These are phyloP conservation scores for Atrina japonica DNA, from an alignment of 2,888 invertebrate genomes.

Conservation along the genomic window DNA sequence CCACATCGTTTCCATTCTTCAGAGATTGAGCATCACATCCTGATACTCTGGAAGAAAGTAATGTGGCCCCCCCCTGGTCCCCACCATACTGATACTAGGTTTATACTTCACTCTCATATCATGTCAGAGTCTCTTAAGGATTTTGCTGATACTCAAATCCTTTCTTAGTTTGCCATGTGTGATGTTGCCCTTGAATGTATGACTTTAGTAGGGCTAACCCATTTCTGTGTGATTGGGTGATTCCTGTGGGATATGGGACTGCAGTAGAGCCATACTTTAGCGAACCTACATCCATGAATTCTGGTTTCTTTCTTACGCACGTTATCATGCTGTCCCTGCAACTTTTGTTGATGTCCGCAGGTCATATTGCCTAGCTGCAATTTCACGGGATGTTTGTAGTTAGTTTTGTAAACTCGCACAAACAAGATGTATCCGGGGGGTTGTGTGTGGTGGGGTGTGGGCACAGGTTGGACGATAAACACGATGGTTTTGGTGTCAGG, in stretches of 20 bases:
- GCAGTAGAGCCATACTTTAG: constrained; percentile 43
- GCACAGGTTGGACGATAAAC: too few species aligned
- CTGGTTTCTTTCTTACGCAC: constrained; percentile 24
- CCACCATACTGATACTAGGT: constrained; percentile 13
- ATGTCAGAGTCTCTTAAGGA: constrained; percentile 14
- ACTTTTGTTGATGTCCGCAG: constrained; percentile 34
- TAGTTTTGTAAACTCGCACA: constrained; percentile 18
- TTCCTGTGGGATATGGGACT: constrained; percentile 27
- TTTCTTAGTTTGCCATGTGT: constrained; percentile 28
- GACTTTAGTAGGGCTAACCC: constrained; percentile 41
- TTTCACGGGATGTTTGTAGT: constrained; percentile 19
- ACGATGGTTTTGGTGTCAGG: constrained; percentile 20
- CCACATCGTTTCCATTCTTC: too few species aligned
- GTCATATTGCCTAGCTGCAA: constrained; percentile 37
- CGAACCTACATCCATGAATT: constrained; percentile 28
- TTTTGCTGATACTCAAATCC: neutral
- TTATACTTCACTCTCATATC: constrained; percentile 34
- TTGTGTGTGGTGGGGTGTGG: too few species aligned
- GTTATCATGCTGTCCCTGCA: constrained; percentile 44
- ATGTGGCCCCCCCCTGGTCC: constrained; percentile 14
- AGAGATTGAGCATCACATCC: too few species aligned
- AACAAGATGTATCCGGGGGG: constrained; percentile 8
- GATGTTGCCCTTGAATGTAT: constrained; percentile 18
- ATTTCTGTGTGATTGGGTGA: constrained; percentile 35
- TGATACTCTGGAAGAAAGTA: too few species aligned